A percentile compares a stretch with the other conserved stretches of the same genome.
Conservation (phyloP, 2,113 vertebrate species). For the Megaleporinus macrocephalus region DNA sequence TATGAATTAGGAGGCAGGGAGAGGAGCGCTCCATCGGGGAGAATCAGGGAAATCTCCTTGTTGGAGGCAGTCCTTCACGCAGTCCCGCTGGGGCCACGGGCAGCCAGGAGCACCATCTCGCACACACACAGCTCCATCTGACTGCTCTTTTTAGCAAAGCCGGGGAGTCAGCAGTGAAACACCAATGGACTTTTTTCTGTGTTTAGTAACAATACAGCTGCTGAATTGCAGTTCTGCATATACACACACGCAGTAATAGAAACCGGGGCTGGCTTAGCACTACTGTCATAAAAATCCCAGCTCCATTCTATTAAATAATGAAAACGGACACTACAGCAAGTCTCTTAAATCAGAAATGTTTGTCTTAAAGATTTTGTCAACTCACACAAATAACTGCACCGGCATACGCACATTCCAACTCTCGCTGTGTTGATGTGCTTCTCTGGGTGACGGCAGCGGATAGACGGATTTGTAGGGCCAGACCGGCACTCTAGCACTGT, state of each 20-base stretch:
- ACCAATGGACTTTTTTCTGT: not conserved
- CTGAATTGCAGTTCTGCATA: not conserved
- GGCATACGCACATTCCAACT: not conserved
- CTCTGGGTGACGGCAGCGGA: not conserved
- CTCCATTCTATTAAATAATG: not conserved
- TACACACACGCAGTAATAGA: not conserved
- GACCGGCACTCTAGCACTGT: not conserved
- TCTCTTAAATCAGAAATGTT: no score
- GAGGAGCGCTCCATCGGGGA: conserved; percentile 51
- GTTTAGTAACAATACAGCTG: not conserved
- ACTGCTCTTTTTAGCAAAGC: conserved; percentile 20
- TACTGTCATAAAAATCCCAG: not conserved
- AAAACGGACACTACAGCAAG: not conserved
- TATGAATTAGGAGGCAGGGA: conserved; percentile 59
- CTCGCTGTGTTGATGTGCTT: not conserved
- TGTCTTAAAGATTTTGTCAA: not conserved
- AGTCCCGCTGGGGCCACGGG: conserved; percentile 37
- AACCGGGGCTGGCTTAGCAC: not conserved
- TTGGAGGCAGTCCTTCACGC: conserved; percentile 54
- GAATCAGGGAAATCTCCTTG: conserved; percentile 52
- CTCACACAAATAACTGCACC: not conserved
- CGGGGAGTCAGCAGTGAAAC: not conserved
- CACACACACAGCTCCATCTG: conserved; percentile 28
- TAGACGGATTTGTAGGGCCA: not conserved
- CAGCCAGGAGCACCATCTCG: conserved; percentile 2